A percentile compares a stretch with the other conserved stretches of the same genome.
Evolutionary conservation across 2,888 invertebrate species (phyloP).

Genomic region (Dynastes grantii): DNA sequence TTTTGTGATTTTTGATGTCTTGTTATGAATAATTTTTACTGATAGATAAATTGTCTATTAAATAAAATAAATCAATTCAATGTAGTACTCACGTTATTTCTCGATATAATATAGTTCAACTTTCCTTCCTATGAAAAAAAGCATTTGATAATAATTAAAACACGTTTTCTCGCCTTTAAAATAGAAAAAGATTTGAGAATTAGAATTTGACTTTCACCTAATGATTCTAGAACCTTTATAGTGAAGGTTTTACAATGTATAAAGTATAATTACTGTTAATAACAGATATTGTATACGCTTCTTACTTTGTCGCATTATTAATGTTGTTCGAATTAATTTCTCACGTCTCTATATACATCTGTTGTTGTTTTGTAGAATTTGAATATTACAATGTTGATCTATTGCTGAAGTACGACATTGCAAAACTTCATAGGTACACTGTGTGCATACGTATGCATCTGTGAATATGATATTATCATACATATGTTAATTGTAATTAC

Average conservation of each 20-base stretch:
- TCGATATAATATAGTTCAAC: too few relatives aligned
- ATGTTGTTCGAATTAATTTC: not conserved
- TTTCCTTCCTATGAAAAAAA: too few relatives aligned
- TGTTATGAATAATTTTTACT: too few relatives aligned
- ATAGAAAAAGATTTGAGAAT: constrained; percentile 2
- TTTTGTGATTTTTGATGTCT: too few relatives aligned
- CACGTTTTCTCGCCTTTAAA: not conserved
- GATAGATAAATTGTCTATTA: too few relatives aligned
- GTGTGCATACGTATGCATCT: not conserved
- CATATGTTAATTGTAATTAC: not conserved
- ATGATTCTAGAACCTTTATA: not conserved
- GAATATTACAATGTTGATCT: not conserved
- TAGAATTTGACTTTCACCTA: not conserved
- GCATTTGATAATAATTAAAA: not conserved
- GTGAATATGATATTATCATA: not conserved
- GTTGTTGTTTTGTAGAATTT: not conserved
- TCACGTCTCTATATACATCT: not conserved
- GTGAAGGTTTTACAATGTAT: not conserved
- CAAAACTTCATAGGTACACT: not conserved
- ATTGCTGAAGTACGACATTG: not conserved
- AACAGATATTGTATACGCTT: not conserved
- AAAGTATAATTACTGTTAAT: not conserved
- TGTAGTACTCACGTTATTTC: too few relatives aligned
- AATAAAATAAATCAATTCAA: too few relatives aligned
- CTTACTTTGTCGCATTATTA: not conserved